Evolutionary conservation across 2,113 vertebrate genomes (phyloP).

Genomic region (Scartelaos histophorus): DNA sequence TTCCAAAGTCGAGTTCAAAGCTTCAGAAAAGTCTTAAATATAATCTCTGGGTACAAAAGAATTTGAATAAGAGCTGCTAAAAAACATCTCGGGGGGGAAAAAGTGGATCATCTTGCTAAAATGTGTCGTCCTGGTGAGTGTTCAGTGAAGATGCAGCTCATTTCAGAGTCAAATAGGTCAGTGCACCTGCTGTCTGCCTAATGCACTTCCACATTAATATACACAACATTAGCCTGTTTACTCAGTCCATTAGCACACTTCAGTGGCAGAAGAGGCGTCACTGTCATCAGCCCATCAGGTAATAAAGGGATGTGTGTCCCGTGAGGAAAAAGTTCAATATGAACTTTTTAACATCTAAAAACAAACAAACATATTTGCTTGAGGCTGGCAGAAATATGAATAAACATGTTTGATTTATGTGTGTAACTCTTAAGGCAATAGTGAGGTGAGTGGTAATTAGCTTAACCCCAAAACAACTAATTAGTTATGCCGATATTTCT

Average conservation of each 20-base stretch:
- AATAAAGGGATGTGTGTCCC: neutral
- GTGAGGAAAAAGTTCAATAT: neutral
- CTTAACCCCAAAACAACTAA: no score
- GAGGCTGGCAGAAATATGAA: neutral
- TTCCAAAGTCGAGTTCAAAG: slow-evolving; percentile 11
- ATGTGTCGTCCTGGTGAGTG: slow-evolving; percentile 1
- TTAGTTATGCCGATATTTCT: no score
- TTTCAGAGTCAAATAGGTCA: slow-evolving; percentile 1
- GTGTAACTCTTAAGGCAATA: neutral
- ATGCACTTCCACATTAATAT: slow-evolving; percentile 6
- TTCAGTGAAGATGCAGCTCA: neutral
- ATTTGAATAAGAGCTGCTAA: slow-evolving; percentile 34
- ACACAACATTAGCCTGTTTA: slow-evolving; percentile 5
- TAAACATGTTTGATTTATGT: neutral
- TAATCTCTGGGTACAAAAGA: slow-evolving; percentile 23
- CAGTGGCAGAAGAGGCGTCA: neutral
- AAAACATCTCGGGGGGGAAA: neutral
- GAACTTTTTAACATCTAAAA: neutral
- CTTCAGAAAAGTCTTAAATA: slow-evolving; percentile 9
- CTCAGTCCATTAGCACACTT: neutral
- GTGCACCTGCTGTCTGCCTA: slow-evolving; percentile 4
- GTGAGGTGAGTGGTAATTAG: no score
- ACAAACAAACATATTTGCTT: neutral
- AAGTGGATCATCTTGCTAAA: slow-evolving; percentile 2
- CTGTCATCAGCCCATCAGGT: neutral